Evolutionary conservation across 2,888 invertebrate species (phyloP).

Genomic region (Lepetodrilus schrolli): DNA sequence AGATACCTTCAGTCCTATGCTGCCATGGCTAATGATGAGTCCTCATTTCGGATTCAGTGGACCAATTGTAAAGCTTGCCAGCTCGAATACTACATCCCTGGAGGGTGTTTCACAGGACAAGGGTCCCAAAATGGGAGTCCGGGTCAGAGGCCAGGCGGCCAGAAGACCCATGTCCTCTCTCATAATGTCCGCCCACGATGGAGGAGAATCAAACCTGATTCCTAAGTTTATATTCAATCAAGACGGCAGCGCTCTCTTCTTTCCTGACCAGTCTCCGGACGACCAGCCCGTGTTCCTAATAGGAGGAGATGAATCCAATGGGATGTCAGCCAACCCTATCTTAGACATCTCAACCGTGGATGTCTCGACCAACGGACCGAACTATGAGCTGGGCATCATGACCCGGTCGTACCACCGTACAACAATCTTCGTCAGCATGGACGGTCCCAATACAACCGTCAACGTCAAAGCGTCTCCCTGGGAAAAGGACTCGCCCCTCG

Average conservation of each 20-base stretch:
- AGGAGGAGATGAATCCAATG: background rate
- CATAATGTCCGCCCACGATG: background rate
- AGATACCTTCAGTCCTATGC: background rate
- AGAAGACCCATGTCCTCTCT: background rate
- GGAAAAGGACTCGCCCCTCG: background rate
- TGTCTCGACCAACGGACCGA: background rate
- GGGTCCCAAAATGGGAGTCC: conserved; percentile 5
- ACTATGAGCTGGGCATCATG: background rate
- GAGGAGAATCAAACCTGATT: background rate
- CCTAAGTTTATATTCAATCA: conserved; percentile 10
- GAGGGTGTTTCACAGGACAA: background rate
- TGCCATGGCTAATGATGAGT: background rate
- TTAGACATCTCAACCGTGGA: conserved; percentile 1
- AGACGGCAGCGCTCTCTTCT: conserved; percentile 12
- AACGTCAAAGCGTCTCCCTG: conserved; percentile 10
- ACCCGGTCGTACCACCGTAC: background rate
- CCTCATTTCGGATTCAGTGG: background rate
- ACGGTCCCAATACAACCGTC: background rate
- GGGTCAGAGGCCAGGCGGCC: background rate
- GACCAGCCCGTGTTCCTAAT: background rate
- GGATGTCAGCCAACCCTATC: background rate
- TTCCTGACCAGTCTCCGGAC: background rate
- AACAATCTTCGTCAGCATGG: background rate
- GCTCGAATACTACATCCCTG: background rate
- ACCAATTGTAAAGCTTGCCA: background rate